Evolutionary conservation across 2,888 invertebrate species (phyloP).

Genomic region (Siphlonurus alternatus): DNA sequence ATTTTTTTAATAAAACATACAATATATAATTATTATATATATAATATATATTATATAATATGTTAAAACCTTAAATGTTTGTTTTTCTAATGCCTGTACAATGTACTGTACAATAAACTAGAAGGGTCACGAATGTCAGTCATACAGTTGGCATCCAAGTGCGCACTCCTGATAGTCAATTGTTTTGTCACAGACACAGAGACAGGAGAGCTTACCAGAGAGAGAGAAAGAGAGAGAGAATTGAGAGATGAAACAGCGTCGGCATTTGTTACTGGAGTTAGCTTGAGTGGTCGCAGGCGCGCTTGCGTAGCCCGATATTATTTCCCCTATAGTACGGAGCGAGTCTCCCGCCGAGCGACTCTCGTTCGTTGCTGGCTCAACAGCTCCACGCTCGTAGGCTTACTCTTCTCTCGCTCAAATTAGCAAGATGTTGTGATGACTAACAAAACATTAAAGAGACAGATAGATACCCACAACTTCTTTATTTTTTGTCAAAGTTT

Average conservation of each 20-base stretch:
- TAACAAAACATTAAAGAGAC: neutral
- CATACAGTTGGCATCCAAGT: neutral
- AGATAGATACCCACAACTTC: neutral
- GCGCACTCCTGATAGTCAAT: slow-evolving; percentile 5
- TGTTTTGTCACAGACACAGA: neutral
- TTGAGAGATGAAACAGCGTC: neutral
- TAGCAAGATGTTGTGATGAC: neutral
- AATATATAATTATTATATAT: too few relatives aligned
- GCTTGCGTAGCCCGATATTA: neutral
- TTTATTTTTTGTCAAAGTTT: too few relatives aligned
- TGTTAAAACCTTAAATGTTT: too few relatives aligned
- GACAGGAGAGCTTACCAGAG: neutral
- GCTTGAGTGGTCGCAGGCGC: neutral
- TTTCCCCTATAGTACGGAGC: neutral
- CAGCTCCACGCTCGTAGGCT: neutral
- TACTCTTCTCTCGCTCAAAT: neutral
- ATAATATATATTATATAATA: too few relatives aligned
- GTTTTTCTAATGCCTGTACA: too few relatives aligned
- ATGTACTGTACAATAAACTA: too few relatives aligned
- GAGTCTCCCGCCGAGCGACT: neutral
- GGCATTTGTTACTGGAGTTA: neutral
- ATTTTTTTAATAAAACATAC: too few relatives aligned
- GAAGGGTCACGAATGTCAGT: neutral
- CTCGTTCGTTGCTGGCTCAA: neutral
- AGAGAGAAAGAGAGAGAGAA: neutral